phyloP scores from a whole-genome alignment of 2,797 vertebrate species.

The Sebastes matsubarae region DNA sequence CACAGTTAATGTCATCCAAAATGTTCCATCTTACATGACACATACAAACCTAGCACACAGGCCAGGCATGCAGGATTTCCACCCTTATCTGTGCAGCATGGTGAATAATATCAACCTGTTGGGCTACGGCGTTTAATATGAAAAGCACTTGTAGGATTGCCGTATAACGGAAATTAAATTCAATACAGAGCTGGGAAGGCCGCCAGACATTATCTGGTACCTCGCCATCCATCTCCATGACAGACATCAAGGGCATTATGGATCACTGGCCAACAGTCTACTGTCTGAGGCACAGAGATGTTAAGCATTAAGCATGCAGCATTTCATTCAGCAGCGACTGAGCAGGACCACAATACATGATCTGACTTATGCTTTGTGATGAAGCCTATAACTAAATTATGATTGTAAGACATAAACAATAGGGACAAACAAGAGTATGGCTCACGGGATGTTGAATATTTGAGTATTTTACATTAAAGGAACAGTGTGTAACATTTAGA shows the following conservation, averaged over 20 bases:
- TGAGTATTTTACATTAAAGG: not conserved
- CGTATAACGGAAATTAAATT: slow-evolving; percentile 34
- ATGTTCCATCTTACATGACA: not conserved
- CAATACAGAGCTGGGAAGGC: slow-evolving; percentile 29
- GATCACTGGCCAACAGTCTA: slow-evolving; percentile 35
- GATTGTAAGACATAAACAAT: not conserved
- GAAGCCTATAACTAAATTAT: not conserved
- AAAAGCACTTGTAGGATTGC: slow-evolving; percentile 32
- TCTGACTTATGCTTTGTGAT: not conserved
- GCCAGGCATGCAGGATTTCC: not conserved
- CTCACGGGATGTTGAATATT: not conserved
- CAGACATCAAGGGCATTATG: slow-evolving; percentile 45
- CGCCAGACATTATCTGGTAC: slow-evolving; percentile 47
- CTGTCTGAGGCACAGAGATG: slow-evolving; percentile 27
- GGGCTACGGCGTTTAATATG: slow-evolving; percentile 9
- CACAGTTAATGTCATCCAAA: not conserved
- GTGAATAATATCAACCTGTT: slow-evolving; percentile 21
- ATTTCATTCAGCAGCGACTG: slow-evolving; percentile 9
- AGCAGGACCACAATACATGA: not conserved
- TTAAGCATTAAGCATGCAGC: slow-evolving; percentile 3
- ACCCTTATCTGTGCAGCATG: not conserved
- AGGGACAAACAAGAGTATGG: not conserved
- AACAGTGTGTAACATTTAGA: no score
- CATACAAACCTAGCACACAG: not conserved
- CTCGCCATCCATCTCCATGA: slow-evolving; percentile 40